Conservation (phyloP, 2,888 invertebrate species). For the Gandaritis pyraliata region DNA sequence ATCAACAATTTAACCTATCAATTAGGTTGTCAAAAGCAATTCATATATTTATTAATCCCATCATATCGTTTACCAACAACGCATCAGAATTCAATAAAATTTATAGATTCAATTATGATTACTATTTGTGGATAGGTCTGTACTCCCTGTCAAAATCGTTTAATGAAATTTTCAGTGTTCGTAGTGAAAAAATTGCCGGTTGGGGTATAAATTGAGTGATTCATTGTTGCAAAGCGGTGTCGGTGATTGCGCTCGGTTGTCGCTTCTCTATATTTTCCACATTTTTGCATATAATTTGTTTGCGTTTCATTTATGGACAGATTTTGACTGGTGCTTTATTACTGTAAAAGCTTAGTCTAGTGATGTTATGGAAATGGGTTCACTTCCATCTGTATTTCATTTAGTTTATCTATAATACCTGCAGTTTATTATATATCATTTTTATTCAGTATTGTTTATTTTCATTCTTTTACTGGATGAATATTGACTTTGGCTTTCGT, state of each 20-base stretch:
- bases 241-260: slow-evolving; percentile 25
- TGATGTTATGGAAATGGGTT: slow-evolving; percentile 11
- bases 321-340: slow-evolving; percentile 12
- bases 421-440: no score
- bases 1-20: slow-evolving; percentile 1
- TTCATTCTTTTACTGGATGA: no score
- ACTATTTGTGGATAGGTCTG: slow-evolving; percentile 13
- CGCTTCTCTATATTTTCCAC: slow-evolving; percentile 24
- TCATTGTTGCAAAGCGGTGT: slow-evolving; percentile 44
- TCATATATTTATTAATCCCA: slow-evolving; percentile 20
- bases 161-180: slow-evolving; percentile 14
- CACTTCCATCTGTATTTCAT: not conserved
- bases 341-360: slow-evolving; percentile 11
- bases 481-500: no score
- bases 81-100: slow-evolving; percentile 25
- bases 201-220: slow-evolving; percentile 52
- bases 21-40: slow-evolving; percentile 5
- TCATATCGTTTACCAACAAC: slow-evolving; percentile 12
- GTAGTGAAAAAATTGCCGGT: slow-evolving; percentile 45
- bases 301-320: slow-evolving; percentile 16
- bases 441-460: no score
- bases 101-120: slow-evolving; percentile 30
- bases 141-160: slow-evolving; percentile 15
- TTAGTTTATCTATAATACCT: not conserved
- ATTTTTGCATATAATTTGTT: slow-evolving; percentile 23